phyloP scores from a whole-genome alignment of 2,888 invertebrate genomes.

The Lasioglossum zephyrum region DNA sequence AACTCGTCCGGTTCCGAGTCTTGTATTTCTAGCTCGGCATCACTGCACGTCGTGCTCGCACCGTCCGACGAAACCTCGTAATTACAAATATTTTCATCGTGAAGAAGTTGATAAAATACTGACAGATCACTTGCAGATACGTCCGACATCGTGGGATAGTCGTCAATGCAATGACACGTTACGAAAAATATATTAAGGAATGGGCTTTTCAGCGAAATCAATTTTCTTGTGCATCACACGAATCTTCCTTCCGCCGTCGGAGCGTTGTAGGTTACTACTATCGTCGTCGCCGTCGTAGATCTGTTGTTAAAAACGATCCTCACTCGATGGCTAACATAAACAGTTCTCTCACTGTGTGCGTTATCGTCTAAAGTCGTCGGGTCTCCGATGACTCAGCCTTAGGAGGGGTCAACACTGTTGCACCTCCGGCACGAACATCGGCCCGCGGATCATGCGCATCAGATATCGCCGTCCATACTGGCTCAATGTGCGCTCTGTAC shows the following conservation, averaged over 20 bases:
- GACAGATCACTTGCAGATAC: slow-evolving; percentile 14
- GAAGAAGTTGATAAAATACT: slow-evolving; percentile 8
- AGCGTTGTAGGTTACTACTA: not conserved
- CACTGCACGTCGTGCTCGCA: slow-evolving; percentile 20
- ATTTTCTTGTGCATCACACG: not conserved
- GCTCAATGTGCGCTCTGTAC: not conserved
- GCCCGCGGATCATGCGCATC: slow-evolving; percentile 13
- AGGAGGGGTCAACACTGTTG: slow-evolving; percentile 20
- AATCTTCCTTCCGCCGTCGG: not conserved
- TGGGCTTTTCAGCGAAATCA: not conserved
- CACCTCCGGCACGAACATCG: slow-evolving; percentile 7
- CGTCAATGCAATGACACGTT: slow-evolving; percentile 1
- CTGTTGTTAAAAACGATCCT: slow-evolving; percentile 15
- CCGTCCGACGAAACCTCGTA: slow-evolving; percentile 23
- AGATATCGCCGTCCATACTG: not conserved
- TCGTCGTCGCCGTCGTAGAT: not conserved
- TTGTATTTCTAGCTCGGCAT: slow-evolving; percentile 13
- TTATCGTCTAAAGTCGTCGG: slow-evolving; percentile 22
- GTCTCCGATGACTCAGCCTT: slow-evolving; percentile 21
- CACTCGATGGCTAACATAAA: slow-evolving; percentile 14
- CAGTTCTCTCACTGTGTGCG: slow-evolving; percentile 22
- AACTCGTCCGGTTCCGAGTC: slow-evolving; percentile 14
- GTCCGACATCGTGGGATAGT: not conserved
- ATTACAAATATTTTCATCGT: slow-evolving; percentile 15
- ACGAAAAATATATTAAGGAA: not conserved